phyloP scores from a whole-genome alignment of 2,113 vertebrate species.

The Sceloporus undulatus region DNA sequence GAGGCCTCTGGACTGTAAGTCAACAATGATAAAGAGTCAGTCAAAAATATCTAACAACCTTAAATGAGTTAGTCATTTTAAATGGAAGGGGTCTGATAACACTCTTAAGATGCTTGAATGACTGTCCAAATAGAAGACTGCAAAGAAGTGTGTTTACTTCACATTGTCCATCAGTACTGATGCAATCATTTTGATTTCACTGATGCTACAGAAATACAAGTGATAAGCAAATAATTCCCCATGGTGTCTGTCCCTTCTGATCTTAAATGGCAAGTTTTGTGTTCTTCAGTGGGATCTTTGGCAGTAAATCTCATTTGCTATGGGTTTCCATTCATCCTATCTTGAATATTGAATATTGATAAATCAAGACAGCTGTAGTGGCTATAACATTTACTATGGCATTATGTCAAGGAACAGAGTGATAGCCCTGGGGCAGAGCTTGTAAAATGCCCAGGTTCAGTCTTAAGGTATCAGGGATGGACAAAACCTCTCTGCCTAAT shows the following conservation, averaged over 20 bases:
- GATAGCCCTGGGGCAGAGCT: too few species aligned
- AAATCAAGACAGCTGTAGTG: neutral
- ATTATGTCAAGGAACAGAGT: neutral
- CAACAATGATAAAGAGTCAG: too few species aligned
- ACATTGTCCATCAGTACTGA: too few species aligned
- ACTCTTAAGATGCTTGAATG: too few species aligned
- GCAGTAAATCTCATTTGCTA: neutral
- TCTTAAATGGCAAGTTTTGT: neutral
- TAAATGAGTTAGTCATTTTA: too few species aligned
- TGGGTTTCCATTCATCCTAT: neutral
- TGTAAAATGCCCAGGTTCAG: neutral
- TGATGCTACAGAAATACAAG: neutral
- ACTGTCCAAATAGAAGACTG: too few species aligned
- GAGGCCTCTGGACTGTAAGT: too few species aligned
- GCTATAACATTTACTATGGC: neutral
- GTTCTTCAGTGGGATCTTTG: neutral
- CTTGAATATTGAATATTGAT: neutral
- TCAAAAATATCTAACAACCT: too few species aligned
- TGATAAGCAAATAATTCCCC: neutral
- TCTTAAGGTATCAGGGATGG: neutral
- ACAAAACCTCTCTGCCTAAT: too few species aligned
- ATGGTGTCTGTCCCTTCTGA: neutral
- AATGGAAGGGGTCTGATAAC: too few species aligned
- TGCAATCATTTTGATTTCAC: neutral
- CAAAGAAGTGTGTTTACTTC: too few species aligned